Conservation (phyloP, 2,113 vertebrate genomes). For the Etia nguti region DNA sequence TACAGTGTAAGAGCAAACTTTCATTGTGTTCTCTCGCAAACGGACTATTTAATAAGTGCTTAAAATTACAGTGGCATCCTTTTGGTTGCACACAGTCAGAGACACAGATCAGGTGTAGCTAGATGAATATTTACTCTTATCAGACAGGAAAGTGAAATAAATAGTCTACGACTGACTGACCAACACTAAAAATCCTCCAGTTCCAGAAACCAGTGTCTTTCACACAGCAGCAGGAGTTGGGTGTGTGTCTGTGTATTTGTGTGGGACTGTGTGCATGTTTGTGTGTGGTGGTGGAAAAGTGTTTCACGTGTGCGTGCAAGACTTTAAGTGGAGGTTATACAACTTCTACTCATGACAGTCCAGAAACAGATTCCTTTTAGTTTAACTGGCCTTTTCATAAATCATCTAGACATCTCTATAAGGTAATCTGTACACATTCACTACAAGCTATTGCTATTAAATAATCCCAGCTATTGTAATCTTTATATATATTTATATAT, state of each 20-base stretch:
- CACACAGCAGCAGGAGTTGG: conserved; percentile 56
- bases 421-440: conserved; percentile 83
- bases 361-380: conserved; percentile 52
- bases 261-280: conserved; percentile 7
- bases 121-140: not conserved
- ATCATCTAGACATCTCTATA: conserved; percentile 79
- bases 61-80: not conserved
- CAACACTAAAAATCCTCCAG: conserved; percentile 51
- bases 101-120: not conserved
- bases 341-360: conserved; percentile 58
- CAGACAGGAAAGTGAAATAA: conserved; percentile 12
- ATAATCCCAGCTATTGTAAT: conserved; percentile 81
- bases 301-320: conserved; percentile 33
- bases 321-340: conserved; percentile 64
- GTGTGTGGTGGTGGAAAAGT: conserved; percentile 1
- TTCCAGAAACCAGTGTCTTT: conserved; percentile 65
- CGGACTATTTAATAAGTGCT: not conserved
- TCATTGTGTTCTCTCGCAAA: conserved; percentile 1
- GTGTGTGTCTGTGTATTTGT: not conserved
- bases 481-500: conserved; percentile 78
- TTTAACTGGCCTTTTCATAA: conserved; percentile 84
- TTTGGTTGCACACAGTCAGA: conserved; percentile 2
- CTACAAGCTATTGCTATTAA: conserved; percentile 94
- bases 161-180: not conserved
- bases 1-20: not conserved